Percentiles rank a stretch among this genome's conserved stretches.
Conservation (phyloP, 2,888 invertebrate genomes). For the Eugnorisma glareosa region DNA sequence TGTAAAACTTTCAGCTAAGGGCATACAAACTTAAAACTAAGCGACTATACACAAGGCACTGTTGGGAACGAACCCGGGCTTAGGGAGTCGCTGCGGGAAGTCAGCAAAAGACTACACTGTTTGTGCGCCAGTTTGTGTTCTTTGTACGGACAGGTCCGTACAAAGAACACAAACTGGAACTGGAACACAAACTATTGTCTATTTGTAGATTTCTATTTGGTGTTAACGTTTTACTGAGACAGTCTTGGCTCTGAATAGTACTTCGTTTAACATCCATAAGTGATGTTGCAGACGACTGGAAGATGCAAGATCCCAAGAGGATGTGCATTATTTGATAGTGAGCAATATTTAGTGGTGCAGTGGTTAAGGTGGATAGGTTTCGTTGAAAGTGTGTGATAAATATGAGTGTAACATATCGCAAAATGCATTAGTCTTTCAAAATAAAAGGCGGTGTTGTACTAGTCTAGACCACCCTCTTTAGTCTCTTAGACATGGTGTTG, state of each 20-base stretch:
- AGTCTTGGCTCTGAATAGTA: conserved; percentile 30
- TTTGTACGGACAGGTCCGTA: not conserved
- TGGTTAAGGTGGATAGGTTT: not conserved
- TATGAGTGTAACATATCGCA: not conserved
- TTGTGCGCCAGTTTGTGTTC: not conserved
- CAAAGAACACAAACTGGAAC: too few relatives aligned
- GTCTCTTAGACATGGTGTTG: too few relatives aligned
- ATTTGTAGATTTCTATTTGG: not conserved
- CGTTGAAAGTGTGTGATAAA: not conserved
- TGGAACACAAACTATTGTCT: too few relatives aligned
- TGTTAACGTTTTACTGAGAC: conserved; percentile 3
- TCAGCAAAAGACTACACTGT: not conserved
- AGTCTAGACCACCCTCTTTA: too few relatives aligned
- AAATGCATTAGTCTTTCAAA: too few relatives aligned
- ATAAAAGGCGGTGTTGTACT: not conserved
- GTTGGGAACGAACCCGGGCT: not conserved
- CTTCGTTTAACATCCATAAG: conserved; percentile 24
- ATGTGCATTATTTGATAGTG: too few relatives aligned
- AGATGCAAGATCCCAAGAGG: conserved; percentile 17
- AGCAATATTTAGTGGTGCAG: conserved; percentile 6
- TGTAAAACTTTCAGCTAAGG: not conserved
- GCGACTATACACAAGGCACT: too few relatives aligned
- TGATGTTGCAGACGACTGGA: conserved; percentile 29
- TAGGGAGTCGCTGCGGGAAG: not conserved
- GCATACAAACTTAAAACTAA: not conserved